Percentiles rank a stretch among this genome's conserved stretches.
Conservation (phyloP, 2,888 invertebrate genomes). For the Heliothis peltigera region DNA sequence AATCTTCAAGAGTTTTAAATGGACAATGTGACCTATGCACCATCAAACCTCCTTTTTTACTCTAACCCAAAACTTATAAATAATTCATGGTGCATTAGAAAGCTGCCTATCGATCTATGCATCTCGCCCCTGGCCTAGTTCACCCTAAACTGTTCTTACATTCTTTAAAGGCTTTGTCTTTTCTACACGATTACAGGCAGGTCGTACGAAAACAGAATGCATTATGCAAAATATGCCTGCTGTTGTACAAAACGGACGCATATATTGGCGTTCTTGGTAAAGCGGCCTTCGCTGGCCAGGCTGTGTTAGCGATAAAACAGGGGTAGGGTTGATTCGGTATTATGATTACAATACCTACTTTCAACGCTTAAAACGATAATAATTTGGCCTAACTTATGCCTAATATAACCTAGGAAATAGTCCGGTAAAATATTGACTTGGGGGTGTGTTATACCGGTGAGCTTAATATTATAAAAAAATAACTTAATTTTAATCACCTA, state of each 20-base stretch:
- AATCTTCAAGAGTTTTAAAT: no score
- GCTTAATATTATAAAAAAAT: no score
- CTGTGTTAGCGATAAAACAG: conserved; percentile 6
- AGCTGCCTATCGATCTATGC: conserved; percentile 55
- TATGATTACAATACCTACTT: neutral
- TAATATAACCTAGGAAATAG: no score
- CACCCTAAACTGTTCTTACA: conserved; percentile 29
- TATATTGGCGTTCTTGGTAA: conserved; percentile 21
- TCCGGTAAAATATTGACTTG: neutral
- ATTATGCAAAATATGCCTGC: conserved; percentile 48
- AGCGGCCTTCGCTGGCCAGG: conserved; percentile 9
- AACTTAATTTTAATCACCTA: no score
- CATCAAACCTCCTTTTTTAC: neutral
- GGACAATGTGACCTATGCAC: neutral
- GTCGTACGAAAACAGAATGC: conserved; percentile 46
- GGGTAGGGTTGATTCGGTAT: conserved; percentile 1
- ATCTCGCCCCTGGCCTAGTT: conserved; percentile 62
- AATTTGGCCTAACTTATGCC: neutral
- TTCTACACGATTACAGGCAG: conserved; percentile 24
- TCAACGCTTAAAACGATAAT: neutral
- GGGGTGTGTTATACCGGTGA: no score
- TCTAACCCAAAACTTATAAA: conserved; percentile 14
- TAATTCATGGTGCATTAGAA: conserved; percentile 30
- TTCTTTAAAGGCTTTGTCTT: conserved; percentile 40
- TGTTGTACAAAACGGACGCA: conserved; percentile 7